Evolutionary conservation across 2,797 vertebrate genomes (phyloP), one percentile per base, ranked within the genome.

Genomic region (Etheostoma perlongum): DNA sequence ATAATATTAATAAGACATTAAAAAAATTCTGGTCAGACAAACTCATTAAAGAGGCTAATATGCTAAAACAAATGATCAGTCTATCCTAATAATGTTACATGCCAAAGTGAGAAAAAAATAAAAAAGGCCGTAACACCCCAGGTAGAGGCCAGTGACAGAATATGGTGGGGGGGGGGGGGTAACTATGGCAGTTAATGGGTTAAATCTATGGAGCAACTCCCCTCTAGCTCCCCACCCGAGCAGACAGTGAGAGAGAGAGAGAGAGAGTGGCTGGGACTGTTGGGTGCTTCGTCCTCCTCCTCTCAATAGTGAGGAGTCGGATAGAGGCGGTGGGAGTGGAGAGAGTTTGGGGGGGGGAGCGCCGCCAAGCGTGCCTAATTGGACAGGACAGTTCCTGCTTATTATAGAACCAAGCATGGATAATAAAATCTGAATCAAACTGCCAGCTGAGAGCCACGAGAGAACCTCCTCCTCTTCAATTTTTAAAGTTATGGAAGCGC

Each of bases 341-440:
- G 85, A 52, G 33, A 85, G 78, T 72, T 15, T 42, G 21, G 49
- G 58, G 54, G 76, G 69, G 82, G 76, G 86, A 74, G 88, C 69
- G 77, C 90, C 63, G 92, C 94, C 91, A 93, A 94, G 96, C 96
- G 93, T 95, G 90, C 83, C 95, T 98, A 98, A 98, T 97, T 93
- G 70, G 74, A 97, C 94, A 96, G 95, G 97, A 98, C 96, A 97
- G 95, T 91, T 96, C 93, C 93, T 95, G 95, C 95, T 96, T 96
- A 97, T 97, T 96, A 96, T 92, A 96, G 95, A 96, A 92, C 92
- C 95, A 93, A 79, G 85, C 91, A 94, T 83, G 92, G 95, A 97
- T 97, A 96, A 97, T 96, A 96, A 96, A 97, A 96, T 91, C 94
- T 92, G 95, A 97, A 97, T 95, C 94, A 95, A 97, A 96, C 96